Evolutionary conservation across 2,888 invertebrate species (phyloP), one percentile per base, ranked within the genome.

Genomic region (Mythimna lalbum): DNA sequence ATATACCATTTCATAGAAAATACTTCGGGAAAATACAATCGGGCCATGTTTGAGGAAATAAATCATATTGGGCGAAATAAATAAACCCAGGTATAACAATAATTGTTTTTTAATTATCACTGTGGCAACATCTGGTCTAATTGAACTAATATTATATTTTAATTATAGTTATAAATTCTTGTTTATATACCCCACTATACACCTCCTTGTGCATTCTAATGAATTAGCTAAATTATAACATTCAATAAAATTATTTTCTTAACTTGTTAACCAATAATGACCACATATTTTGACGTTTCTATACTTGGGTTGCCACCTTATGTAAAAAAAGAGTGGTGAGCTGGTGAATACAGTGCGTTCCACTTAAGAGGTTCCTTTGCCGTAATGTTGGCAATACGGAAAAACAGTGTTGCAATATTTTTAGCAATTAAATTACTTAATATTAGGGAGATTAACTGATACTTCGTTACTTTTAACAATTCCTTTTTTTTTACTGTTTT

Each of bases 71-170:
- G 23, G 23, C 5, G 12, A 23, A 6, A 6, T 23, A 52, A 49
- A 17, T 7, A 53, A 53, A 53, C 53, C 55, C 55, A 66, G 21
- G 9, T 49, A 14, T 61, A 80, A 85, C 82, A 88, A 87, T 85
- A 86, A 89, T 86, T 86, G 43, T 87, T 87, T 89, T 90, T 89
- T 91, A 90, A 82, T 92, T 82, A 90, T 91, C 90, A 92, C 91
- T 91, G 89, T 86, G 82, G 76, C 87, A 88, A 88, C 85, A 82
- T 87, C 84, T 85, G 83, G 79, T 86, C 85, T 88, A 88, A 82
- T 77, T 76, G 59, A 78, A 82, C 80, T 82, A 80, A 68, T 61
- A 71, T 69, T 68, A 76, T 68, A 64, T 62, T 53, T 69, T 76
- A 81, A 83, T 76, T 82, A 79, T 61, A 73, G 47, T 64, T 73